These are phyloP conservation scores for Phortica okadai DNA, from an alignment of 2,888 invertebrate genomes.

Conservation along the genomic window DNA sequence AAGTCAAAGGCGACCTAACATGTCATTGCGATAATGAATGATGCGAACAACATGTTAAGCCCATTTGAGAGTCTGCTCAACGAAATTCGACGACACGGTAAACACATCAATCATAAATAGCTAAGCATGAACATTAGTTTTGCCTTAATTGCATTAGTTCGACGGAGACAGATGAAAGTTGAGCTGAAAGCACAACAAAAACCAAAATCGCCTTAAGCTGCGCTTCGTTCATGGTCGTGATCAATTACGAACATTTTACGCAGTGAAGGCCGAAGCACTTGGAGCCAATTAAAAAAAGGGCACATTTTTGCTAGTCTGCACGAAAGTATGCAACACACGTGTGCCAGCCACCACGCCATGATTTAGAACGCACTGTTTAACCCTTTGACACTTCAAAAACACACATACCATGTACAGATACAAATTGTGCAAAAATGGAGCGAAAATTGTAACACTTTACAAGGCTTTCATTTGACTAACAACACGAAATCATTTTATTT, in stretches of 20 bases:
- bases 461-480: background rate
- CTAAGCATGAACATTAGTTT: background rate
- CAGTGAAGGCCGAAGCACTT: background rate
- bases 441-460: background rate
- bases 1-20: background rate
- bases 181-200: background rate
- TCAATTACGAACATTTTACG: background rate
- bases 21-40: background rate
- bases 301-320: background rate
- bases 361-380: background rate
- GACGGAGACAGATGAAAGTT: background rate
- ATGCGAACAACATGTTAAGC: slow-evolving; percentile 10
- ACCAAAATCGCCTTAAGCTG: background rate
- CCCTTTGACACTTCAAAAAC: background rate
- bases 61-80: background rate
- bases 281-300: background rate
- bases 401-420: background rate
- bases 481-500: background rate
- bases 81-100: background rate
- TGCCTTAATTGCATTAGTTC: slow-evolving; percentile 18
- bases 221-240: background rate
- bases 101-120: slow-evolving; percentile 17
- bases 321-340: slow-evolving; percentile 39
- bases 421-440: background rate
- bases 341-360: background rate